Evolutionary conservation across 2,797 vertebrate species (phyloP), one percentile per base, ranked within the genome.

Genomic region (Catostomus latipinnis): DNA sequence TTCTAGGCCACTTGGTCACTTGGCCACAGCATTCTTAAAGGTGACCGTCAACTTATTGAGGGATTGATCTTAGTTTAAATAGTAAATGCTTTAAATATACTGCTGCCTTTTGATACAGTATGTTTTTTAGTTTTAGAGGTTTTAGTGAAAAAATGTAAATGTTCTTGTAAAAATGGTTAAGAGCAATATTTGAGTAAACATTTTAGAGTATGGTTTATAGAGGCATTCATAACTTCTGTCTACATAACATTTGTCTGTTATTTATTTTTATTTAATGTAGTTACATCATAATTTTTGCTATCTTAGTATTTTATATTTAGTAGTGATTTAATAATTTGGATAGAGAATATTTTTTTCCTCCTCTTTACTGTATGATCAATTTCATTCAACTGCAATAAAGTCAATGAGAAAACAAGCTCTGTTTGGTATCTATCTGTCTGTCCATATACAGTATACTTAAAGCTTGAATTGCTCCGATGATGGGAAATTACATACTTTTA

Each of bases 191-290:
- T 8, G 3, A 45, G n/a, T 10, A 34, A 2, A 2, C 2, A 12
- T 66, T 68, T n/a, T 18, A 22, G 8, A 49, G 12, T 2, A 43
- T 34, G 34, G 34, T 34, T 34, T 34, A 34, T 34, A 34, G 34
- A 34, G 46, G 3, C 9, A 43, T 53, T 45, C 10, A 65, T 45
- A 43, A 65, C 52, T 52, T 76, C 10, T 68, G 56, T 69, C 6
- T 45, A 11, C 46, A 14, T 58, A n/a, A 43, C 3, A 58, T 45
- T 18, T 60, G 61, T 50, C 10, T 82, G 16, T 80, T 77, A 60
- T 80, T 81, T 81, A 53, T 71, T 74, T 71, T n/a, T 79, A 71
- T 52, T 71, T 57, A 71, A 34, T 70, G 4, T 16, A 46, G 49
- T 61, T 58, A 13, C 13, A 12, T 83, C 45, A 53, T 62, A 48